These are phyloP conservation scores for Luidia sarsii DNA, from an alignment of 53 echinoderm and acorn worm species.

Conservation along the genomic window DNA sequence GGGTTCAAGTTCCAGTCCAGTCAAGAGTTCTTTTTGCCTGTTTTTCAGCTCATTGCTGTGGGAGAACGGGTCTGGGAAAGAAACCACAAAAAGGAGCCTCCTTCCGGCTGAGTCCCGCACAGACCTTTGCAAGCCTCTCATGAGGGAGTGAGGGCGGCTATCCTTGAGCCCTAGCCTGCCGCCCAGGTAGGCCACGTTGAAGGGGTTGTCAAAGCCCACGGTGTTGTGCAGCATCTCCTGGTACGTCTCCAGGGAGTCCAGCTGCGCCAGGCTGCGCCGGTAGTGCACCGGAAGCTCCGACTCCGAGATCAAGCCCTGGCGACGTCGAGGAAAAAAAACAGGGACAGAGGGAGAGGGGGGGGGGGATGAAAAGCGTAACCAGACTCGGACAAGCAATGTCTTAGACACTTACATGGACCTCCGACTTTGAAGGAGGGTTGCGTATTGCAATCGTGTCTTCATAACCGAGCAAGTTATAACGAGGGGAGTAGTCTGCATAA, in stretches of 20 bases:
- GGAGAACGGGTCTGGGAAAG: neutral
- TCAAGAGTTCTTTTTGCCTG: too few species aligned
- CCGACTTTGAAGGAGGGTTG: too few species aligned
- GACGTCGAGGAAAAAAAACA: too few species aligned
- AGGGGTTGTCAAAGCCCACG: conserved; percentile 88
- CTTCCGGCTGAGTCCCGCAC: neutral
- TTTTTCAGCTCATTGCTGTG: too few species aligned
- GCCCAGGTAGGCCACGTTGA: conserved; percentile 65
- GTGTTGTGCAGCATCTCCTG: conserved; percentile 79
- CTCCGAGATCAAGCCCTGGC: conserved; percentile 79
- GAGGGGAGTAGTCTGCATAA: too few species aligned
- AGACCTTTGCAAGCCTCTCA: conserved; percentile 86
- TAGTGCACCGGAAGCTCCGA: conserved; percentile 81
- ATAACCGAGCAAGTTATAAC: too few species aligned
- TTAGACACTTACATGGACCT: too few species aligned
- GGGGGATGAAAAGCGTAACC: too few species aligned
- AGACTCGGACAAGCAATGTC: too few species aligned
- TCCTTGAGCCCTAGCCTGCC: conserved; percentile 58
- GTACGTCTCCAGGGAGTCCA: conserved; percentile 75
- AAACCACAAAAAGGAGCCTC: neutral
- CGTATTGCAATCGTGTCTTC: too few species aligned
- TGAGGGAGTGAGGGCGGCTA: conserved; percentile 71
- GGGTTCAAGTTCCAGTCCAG: too few species aligned
- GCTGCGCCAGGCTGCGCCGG: conserved; percentile 63
- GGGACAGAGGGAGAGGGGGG: too few species aligned